Conservation (phyloP, 2,888 invertebrate species). For the Campaea margaritaria region DNA sequence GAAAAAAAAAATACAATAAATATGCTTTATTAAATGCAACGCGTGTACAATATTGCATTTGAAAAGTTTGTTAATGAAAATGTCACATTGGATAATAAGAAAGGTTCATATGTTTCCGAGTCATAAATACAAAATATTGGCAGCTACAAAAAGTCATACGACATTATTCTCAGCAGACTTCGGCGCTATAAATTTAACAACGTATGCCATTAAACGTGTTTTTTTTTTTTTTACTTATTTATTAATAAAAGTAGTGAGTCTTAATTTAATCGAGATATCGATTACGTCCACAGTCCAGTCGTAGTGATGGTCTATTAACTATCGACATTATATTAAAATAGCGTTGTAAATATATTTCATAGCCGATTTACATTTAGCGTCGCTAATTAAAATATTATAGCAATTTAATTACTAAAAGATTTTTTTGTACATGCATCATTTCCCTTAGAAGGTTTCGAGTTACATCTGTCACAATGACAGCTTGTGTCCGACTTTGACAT, state of each 20-base stretch:
- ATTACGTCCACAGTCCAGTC: background rate
- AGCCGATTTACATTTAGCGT: constrained; percentile 19
- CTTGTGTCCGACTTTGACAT: constrained; percentile 1
- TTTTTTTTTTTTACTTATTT: background rate
- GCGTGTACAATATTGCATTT: constrained; percentile 3
- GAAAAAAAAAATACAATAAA: too few species aligned
- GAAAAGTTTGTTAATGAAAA: background rate
- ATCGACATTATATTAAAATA: constrained; percentile 10
- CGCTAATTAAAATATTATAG: constrained; percentile 16
- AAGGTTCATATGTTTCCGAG: too few species aligned
- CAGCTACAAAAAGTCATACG: background rate
- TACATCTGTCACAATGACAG: background rate
- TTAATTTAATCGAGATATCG: constrained; percentile 9
- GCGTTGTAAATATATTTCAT: constrained; percentile 13
- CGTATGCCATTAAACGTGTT: constrained; percentile 13
- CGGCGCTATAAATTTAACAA: background rate
- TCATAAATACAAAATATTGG: too few species aligned
- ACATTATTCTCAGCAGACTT: background rate
- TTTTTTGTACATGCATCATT: constrained; percentile 39
- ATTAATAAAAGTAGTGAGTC: background rate
- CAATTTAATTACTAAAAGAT: constrained; percentile 25
- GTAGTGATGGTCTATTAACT: constrained; percentile 13
- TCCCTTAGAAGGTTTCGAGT: background rate
- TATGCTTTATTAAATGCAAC: constrained; percentile 9
- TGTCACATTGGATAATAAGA: background rate